Percentiles rank a stretch among this genome's conserved stretches.
phyloP scores from a whole-genome alignment of 1,140 invertebrate species.

The Ylistrum balloti region DNA sequence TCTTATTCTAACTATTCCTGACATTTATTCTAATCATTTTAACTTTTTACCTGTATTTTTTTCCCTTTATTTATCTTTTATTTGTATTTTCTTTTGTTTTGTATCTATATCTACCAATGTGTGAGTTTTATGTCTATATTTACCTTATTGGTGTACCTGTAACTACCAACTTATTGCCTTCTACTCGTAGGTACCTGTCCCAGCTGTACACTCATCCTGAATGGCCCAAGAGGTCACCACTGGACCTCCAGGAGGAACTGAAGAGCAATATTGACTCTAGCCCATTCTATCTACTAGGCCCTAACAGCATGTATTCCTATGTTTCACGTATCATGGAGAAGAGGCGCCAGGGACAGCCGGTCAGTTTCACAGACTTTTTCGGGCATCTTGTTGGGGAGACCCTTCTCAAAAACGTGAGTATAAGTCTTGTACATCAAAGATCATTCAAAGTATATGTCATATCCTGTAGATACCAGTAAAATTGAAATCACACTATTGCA shows the following conservation, averaged over 20 bases:
- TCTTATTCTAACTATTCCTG: too few relatives aligned
- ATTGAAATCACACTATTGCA: too few relatives aligned
- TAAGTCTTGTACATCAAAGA: background rate
- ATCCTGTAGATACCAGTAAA: too few relatives aligned
- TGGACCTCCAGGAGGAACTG: conserved; percentile 80
- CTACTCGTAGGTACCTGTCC: conserved; percentile 80
- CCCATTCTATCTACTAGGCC: conserved; percentile 78
- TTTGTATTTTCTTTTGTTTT: background rate
- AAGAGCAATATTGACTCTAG: conserved; percentile 80
- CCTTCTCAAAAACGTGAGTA: conserved; percentile 81
- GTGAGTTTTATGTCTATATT: too few relatives aligned
- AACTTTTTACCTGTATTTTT: background rate
- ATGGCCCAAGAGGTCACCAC: conserved; percentile 75
- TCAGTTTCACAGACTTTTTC: conserved; percentile 84
- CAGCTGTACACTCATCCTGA: conserved; percentile 81
- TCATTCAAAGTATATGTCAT: background rate
- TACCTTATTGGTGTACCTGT: background rate
- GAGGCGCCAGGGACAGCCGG: conserved; percentile 81
- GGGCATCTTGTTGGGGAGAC: conserved; percentile 83
- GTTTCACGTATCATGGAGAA: conserved; percentile 81
- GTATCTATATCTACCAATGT: background rate
- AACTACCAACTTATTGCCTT: background rate
- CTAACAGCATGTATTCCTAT: conserved; percentile 79
- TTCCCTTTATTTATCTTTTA: background rate
- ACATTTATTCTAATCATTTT: too few relatives aligned